Evolutionary conservation across 35 echinoderm and acorn worm species (phyloP).

Genomic region (Lytechinus pictus): DNA sequence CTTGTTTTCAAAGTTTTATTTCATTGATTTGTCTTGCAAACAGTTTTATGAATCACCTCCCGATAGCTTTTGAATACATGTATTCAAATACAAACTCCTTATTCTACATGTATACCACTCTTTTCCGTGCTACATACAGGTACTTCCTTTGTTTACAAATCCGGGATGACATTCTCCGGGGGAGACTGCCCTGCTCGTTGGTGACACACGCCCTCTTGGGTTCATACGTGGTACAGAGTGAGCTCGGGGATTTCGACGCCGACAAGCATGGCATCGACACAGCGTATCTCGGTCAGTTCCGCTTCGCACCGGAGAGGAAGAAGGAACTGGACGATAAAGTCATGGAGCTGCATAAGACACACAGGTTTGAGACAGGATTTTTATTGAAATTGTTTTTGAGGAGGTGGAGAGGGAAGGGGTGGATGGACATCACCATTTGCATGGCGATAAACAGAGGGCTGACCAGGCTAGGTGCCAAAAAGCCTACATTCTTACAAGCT

Average conservation of each 20-base stretch:
- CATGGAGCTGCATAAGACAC: constrained; percentile 96
- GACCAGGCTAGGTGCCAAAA: too few relatives aligned
- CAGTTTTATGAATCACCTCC: too few relatives aligned
- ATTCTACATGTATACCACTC: too few relatives aligned
- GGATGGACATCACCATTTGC: too few relatives aligned
- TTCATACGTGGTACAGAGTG: constrained; percentile 93
- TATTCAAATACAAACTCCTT: too few relatives aligned
- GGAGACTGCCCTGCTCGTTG: constrained; percentile 90
- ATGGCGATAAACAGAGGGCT: too few relatives aligned
- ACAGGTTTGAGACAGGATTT: constrained; percentile 65
- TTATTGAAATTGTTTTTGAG: too few relatives aligned
- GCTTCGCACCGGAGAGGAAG: constrained; percentile 86
- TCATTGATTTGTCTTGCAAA: too few relatives aligned
- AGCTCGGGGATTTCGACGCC: constrained; percentile 91
- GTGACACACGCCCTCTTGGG: constrained; percentile 95
- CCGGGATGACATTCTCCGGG: constrained; percentile 94
- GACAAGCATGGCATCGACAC: constrained; percentile 88
- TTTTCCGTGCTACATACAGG: constrained; percentile 35
- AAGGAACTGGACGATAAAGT: constrained; percentile 93
- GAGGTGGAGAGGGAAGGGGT: too few relatives aligned
- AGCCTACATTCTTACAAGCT: too few relatives aligned
- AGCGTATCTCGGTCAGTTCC: constrained; percentile 79
- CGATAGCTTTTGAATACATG: too few relatives aligned
- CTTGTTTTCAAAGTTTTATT: too few relatives aligned
- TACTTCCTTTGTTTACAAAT: constrained; percentile 92